phyloP scores from a whole-genome alignment of 2,797 vertebrate species.

The Peromyscus attwateri region DNA sequence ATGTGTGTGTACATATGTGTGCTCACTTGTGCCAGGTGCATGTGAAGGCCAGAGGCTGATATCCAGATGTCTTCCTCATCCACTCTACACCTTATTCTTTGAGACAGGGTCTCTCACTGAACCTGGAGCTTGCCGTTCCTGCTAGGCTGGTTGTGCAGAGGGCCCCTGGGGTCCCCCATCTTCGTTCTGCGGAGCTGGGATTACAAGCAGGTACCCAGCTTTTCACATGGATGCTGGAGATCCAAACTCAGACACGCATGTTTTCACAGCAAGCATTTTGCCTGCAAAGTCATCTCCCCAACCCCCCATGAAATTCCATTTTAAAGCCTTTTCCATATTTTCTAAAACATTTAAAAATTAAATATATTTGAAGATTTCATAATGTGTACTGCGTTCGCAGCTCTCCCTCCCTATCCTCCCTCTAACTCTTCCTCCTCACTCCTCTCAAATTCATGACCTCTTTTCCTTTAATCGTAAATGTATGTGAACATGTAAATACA shows the following conservation, averaged over 20 bases:
- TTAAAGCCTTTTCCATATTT: neutral
- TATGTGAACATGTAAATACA: neutral
- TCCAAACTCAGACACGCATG: neutral
- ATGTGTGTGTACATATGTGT: neutral
- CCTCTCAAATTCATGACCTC: neutral
- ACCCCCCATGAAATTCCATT: neutral
- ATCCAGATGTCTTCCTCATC: neutral
- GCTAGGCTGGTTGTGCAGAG: too few species aligned
- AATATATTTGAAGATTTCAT: neutral
- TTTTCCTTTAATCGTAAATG: neutral
- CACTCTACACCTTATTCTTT: neutral
- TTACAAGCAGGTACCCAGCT: neutral
- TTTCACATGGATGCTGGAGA: neutral
- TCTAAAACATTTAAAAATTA: neutral
- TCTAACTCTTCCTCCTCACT: neutral
- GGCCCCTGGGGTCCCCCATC: neutral
- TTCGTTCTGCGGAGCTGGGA: neutral
- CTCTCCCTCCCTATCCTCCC: neutral
- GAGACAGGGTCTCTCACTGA: neutral
- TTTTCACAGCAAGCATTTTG: neutral
- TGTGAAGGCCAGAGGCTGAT: neutral
- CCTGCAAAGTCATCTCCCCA: neutral
- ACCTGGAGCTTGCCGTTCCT: neutral
- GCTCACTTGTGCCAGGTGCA: neutral
- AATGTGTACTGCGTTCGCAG: neutral